phyloP scores from a whole-genome alignment of 2,797 vertebrate genomes.

The Nasua narica region DNA sequence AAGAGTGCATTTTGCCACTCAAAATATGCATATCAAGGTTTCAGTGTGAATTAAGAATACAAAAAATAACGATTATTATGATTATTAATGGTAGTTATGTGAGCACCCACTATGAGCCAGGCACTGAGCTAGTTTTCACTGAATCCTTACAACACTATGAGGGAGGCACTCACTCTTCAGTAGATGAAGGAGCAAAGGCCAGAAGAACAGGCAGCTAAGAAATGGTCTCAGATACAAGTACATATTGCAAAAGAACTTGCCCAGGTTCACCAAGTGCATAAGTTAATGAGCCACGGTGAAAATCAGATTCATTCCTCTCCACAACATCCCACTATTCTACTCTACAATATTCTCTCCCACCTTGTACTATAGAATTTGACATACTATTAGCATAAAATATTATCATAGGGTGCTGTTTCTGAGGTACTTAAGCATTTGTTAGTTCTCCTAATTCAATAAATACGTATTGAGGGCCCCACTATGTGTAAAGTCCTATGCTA shows the following conservation, averaged over 20 bases:
- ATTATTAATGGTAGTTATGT: background rate
- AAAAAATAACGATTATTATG: background rate
- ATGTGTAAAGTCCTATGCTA: background rate
- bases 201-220: background rate
- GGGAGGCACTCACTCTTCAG: background rate
- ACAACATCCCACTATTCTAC: background rate
- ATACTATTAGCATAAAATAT: background rate
- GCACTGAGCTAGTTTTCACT: background rate
- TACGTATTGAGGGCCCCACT: background rate
- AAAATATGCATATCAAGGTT: background rate
- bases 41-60: background rate
- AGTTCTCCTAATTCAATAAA: slow-evolving; percentile 1
- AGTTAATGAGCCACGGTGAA: background rate
- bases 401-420: background rate
- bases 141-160: background rate
- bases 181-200: background rate
- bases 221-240: background rate
- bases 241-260: background rate
- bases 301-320: background rate
- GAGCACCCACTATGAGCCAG: background rate
- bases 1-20: background rate
- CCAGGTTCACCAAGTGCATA: background rate
- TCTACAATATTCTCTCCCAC: background rate
- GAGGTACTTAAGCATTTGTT: background rate
- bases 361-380: background rate